Percentiles rank a stretch among this genome's conserved stretches.
Conservation (phyloP, 2,797 vertebrate genomes). For the Erethizon dorsatum region DNA sequence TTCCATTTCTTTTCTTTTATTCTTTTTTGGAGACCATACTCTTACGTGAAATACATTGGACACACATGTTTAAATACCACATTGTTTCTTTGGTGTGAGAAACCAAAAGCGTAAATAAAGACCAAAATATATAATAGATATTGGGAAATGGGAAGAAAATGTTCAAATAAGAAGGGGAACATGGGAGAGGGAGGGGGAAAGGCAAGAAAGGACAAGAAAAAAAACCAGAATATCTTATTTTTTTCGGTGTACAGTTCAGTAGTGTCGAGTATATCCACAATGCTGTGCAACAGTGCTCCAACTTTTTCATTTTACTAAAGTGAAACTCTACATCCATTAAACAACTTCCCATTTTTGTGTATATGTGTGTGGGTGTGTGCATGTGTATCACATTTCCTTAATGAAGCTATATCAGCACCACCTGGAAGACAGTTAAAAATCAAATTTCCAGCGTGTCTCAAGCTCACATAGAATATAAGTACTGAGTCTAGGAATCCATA, state of each 20-base stretch:
- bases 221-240: not conserved
- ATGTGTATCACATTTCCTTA: constrained; percentile 10
- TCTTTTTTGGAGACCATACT: not conserved
- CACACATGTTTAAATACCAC: not conserved
- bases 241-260: not conserved
- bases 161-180: not conserved
- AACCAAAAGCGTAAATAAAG: not conserved
- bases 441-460: constrained; percentile 40
- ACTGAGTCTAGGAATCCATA: constrained; percentile 20
- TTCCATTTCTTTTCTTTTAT: not conserved
- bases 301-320: constrained; percentile 30
- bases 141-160: not conserved
- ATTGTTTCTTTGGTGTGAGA: not conserved
- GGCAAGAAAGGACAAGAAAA: not conserved
- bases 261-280: not conserved
- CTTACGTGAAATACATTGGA: not conserved
- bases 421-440: constrained; percentile 20
- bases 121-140: not conserved
- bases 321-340: constrained; percentile 9
- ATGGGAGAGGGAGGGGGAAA: not conserved
- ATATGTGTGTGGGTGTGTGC: not conserved
- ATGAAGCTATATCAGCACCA: constrained; percentile 30
- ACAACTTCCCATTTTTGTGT: not conserved
- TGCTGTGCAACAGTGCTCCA: not conserved
- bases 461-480: constrained; percentile 50